phyloP scores from a whole-genome alignment of 2,888 invertebrate genomes.

The Arrhopalites spinosus region DNA sequence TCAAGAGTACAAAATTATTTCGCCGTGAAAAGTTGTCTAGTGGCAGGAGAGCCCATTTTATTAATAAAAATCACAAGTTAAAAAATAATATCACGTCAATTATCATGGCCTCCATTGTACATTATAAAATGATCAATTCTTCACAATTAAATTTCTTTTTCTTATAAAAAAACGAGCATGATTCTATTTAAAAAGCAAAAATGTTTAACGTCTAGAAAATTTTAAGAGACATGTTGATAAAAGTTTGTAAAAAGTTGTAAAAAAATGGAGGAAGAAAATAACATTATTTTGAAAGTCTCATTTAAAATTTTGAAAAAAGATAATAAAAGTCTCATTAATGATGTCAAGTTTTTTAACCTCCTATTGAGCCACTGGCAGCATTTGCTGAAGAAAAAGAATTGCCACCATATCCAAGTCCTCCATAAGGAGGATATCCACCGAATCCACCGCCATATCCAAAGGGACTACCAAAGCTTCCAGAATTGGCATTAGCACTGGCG shows the following conservation, averaged over 20 bases:
- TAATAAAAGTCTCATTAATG: not conserved
- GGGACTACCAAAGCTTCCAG: not conserved
- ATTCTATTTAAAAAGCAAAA: no score
- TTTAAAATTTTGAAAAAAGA: not conserved
- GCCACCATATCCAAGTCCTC: slow-evolving; percentile 2
- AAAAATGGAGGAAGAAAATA: not conserved
- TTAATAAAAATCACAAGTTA: not conserved
- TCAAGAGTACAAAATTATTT: no score
- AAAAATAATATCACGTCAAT: not conserved
- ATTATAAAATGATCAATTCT: no score
- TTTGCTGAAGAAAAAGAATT: not conserved
- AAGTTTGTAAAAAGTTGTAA: not conserved
- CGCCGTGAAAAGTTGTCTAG: no score
- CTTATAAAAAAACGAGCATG: no score
- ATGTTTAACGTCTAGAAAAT: no score
- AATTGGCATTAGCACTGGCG: slow-evolving; percentile 16
- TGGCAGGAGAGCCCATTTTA: no score
- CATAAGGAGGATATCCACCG: not conserved
- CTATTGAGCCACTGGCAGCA: not conserved
- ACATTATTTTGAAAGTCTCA: not conserved
- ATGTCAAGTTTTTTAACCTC: not conserved
- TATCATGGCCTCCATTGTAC: no score
- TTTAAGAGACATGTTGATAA: no score
- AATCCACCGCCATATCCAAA: slow-evolving; percentile 25
- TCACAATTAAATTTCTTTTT: no score